These are phyloP conservation scores for Notothenia coriiceps DNA, from an alignment of 2,113 vertebrate species.

Conservation along the genomic window DNA sequence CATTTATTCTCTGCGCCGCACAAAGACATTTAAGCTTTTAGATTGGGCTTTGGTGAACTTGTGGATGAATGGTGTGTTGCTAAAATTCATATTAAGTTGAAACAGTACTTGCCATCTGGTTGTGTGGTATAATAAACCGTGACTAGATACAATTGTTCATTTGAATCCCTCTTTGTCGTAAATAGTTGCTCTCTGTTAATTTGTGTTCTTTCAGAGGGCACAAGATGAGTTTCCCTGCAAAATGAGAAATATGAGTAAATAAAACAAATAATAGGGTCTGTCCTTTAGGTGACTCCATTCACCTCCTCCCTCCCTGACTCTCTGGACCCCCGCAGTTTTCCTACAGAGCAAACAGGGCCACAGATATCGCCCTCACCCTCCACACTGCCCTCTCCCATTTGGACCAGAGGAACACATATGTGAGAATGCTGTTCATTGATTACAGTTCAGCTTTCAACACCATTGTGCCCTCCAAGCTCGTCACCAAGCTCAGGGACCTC, in stretches of 20 bases:
- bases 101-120: not conserved
- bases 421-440: too few relatives aligned
- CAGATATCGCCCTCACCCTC: too few relatives aligned
- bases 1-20: conserved; percentile 7
- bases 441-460: too few relatives aligned
- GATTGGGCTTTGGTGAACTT: not conserved
- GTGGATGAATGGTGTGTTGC: conserved; percentile 16
- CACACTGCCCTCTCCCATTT: too few relatives aligned
- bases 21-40: conserved; percentile 15
- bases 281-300: not conserved
- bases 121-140: conserved; percentile 4
- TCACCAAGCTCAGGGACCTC: too few relatives aligned
- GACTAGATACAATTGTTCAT: conserved; percentile 11
- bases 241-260: not conserved
- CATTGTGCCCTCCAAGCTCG: too few relatives aligned
- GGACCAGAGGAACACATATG: too few relatives aligned
- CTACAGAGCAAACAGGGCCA: too few relatives aligned
- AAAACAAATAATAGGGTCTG: not conserved
- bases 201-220: conserved; percentile 1
- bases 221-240: conserved; percentile 4
- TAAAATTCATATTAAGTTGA: conserved; percentile 5
- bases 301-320: too few relatives aligned
- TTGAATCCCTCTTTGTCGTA: not conserved
- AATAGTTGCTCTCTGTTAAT: not conserved
- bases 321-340: too few relatives aligned